Base-by-base conservation (phyloP, 23 tunicate species). In the Clavelina lepadiformis region DNA sequence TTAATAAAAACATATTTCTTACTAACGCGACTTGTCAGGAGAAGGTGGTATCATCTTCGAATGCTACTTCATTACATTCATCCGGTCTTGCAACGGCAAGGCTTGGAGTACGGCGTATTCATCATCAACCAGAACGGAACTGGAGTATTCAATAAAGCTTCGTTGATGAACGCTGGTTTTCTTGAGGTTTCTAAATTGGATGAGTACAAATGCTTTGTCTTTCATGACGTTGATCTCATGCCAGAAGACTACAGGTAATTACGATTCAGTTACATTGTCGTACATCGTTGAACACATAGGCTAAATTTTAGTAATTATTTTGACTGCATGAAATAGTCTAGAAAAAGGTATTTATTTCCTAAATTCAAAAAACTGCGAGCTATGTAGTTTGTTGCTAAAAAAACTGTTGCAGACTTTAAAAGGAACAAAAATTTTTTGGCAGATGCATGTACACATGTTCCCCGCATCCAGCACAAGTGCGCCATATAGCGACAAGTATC, bases 361-460 rank as follows among this genome's bases (percentile, higher is more conserved):
- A n/a, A n/a, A n/a, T n/a, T n/a, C n/a, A n/a, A n/a, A n/a, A n/a
- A n/a, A n/a, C n/a, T n/a, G n/a, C n/a, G n/a, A n/a, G n/a, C n/a
- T n/a, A n/a, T n/a, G n/a, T n/a, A n/a, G n/a, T n/a, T n/a, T n/a
- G n/a, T n/a, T n/a, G n/a, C n/a, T n/a, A n/a, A n/a, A n/a, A n/a
- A n/a, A n/a, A n/a, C n/a, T n/a, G n/a, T n/a, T n/a, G n/a, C n/a
- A n/a, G n/a, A n/a, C n/a, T n/a, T n/a, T n/a, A n/a, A n/a, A n/a
- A n/a, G n/a, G n/a, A n/a, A n/a, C n/a, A n/a, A n/a, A n/a, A n/a
- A n/a, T n/a, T n/a, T n/a, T 6, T 6, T 6, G 18, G 65, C 35
- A 71, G 78, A 59, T 73, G 78, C 28, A n/a, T 59, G 37, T 73
- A 73, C 58, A 60, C 68, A 18, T 73, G 78, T 63, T 63, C 68